phyloP scores from a whole-genome alignment of 2,113 vertebrate species.

The Phoxinus phoxinus region DNA sequence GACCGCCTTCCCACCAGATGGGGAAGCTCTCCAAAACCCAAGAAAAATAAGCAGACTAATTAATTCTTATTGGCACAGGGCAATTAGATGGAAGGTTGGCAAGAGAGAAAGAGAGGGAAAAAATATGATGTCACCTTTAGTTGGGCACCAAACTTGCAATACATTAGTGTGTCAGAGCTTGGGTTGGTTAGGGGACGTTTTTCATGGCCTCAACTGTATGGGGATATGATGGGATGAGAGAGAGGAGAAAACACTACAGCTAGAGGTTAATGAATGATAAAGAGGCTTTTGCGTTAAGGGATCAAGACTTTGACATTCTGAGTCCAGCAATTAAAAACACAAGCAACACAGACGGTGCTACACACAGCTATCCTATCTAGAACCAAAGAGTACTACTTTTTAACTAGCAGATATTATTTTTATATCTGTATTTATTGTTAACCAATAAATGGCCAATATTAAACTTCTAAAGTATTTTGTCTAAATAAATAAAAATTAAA shows the following conservation, averaged over 20 bases:
- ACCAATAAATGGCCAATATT: not conserved
- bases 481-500: not conserved
- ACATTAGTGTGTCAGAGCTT: slow-evolving; percentile 77
- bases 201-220: slow-evolving; percentile 66
- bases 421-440: too few species aligned
- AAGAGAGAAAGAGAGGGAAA: slow-evolving; percentile 51
- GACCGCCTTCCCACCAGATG: slow-evolving; percentile 96
- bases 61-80: slow-evolving; percentile 99
- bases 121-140: slow-evolving; percentile 91
- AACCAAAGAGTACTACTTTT: not conserved
- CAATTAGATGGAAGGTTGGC: slow-evolving; percentile 90
- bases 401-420: not conserved
- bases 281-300: slow-evolving; percentile 71
- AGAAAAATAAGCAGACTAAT: slow-evolving; percentile 98
- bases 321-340: slow-evolving; percentile 60
- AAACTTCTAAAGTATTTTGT: not conserved
- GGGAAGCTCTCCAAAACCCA: slow-evolving; percentile 90
- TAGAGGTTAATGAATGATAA: slow-evolving; percentile 91
- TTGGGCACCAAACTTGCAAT: slow-evolving; percentile 83
- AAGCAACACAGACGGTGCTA: slow-evolving; percentile 40
- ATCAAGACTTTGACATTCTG: slow-evolving; percentile 68
- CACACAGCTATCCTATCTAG: not conserved
- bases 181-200: slow-evolving; percentile 77
- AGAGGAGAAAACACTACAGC: slow-evolving; percentile 60
- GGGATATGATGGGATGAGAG: slow-evolving; percentile 68